Base-by-base conservation (phyloP, 2,797 vertebrate species). In the Acrossocheilus fasciatus region DNA sequence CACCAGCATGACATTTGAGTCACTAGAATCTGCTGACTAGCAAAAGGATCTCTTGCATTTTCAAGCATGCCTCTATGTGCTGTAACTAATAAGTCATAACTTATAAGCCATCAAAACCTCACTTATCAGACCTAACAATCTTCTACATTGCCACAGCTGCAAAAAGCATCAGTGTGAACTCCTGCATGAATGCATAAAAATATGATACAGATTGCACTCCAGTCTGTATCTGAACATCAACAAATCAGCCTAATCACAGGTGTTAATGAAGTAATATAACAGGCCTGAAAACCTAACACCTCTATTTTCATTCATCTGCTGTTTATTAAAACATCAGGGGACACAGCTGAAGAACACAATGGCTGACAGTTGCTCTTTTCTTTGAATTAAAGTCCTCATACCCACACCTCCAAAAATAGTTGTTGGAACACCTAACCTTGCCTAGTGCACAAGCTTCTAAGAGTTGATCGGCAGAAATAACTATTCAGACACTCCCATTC, bases 261-360 rank as follows among this genome's bases (percentile, higher is more conserved):
- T 52, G 57, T 75, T 75, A 59, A 79, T 68, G 4, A 83, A 23
- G 64, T 50, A 18, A 82, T n/a, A 14, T 36, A 6, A 1, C 84
- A 34, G 89, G 81, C 36, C 73, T 87, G 90, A 68, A 84, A 89
- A 90, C 83, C 83, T 89, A 89, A 93, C 83, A 87, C 18, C 52
- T 36, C 66, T 75, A 47, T 66, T 87, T 64, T 57, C 64, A 80
- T 74, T 78, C 72, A 11, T 26, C 30, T 59, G 62, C 10, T 23
- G 41, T 85, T 72, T 26, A 43, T 81, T 70, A 81, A 20, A 64
- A n/a, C 50, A 57, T 83, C 76, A 78, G 34, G 54, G 15, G 59
- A 57, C 70, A 66, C 69, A 54, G 75, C 43, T 66, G 11, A 74
- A 47, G 41, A 41, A 70, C 26, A 36, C 23, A 72, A 54, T 23